Percentiles rank a stretch among this genome's conserved stretches.
phyloP scores from a whole-genome alignment of 2,888 invertebrate species.

The Clitarchus hookeri region DNA sequence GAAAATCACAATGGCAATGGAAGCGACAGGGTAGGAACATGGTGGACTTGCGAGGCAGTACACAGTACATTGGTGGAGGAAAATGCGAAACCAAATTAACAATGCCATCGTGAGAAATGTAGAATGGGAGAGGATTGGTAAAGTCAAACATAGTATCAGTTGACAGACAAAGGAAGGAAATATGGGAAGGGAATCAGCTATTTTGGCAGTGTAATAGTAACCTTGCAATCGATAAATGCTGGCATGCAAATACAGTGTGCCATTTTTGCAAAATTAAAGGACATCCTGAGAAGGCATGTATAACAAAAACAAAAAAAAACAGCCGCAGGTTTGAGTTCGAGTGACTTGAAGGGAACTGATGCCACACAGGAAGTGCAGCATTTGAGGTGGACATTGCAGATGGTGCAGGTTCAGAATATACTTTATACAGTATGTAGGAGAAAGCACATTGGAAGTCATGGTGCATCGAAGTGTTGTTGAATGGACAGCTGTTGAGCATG shows the following conservation, averaged over 20 bases:
- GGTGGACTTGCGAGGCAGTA: too few relatives aligned
- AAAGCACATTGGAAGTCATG: too few relatives aligned
- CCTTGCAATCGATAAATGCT: not conserved
- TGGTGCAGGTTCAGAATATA: not conserved
- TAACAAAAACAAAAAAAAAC: not conserved
- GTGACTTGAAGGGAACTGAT: not conserved
- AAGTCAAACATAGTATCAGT: not conserved
- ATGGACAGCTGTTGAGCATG: too few relatives aligned
- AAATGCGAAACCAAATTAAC: too few relatives aligned
- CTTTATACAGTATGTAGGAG: too few relatives aligned
- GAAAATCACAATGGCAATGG: too few relatives aligned
- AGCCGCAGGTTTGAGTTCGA: not conserved
- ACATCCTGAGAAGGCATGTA: not conserved
- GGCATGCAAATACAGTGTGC: not conserved
- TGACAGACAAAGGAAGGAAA: too few relatives aligned
- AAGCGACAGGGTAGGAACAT: too few relatives aligned
- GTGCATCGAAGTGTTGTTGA: too few relatives aligned
- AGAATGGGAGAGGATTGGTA: not conserved
- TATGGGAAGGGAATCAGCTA: not conserved
- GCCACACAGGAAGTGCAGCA: not conserved
- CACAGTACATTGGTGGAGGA: too few relatives aligned
- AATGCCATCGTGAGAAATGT: not conserved
- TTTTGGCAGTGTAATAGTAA: too few relatives aligned
- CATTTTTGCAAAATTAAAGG: not conserved
- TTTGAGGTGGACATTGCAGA: not conserved